phyloP scores from a whole-genome alignment of 1,140 invertebrate species.

The Euglossa dilemma region DNA sequence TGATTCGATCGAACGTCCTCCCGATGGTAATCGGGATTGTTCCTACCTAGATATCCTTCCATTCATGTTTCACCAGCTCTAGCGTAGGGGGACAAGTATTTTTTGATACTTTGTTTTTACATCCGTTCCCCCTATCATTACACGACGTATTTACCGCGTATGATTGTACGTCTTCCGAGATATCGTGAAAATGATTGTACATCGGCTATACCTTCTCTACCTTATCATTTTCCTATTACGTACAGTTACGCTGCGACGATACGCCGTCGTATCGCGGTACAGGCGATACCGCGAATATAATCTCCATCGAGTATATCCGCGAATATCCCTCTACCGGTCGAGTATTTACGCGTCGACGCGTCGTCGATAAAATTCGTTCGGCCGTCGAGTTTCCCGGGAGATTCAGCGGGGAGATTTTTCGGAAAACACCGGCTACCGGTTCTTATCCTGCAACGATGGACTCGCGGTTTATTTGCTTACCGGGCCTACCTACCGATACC shows the following conservation, averaged over 20 bases:
- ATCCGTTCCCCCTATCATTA: neutral
- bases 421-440: too few relatives aligned
- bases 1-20: neutral
- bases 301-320: neutral
- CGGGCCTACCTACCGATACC: neutral
- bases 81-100: neutral
- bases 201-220: slow-evolving; percentile 10
- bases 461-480: neutral
- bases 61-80: too few relatives aligned
- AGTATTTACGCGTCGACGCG: neutral
- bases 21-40: neutral
- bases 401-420: neutral
- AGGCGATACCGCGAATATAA: neutral
- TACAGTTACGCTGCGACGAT: neutral
- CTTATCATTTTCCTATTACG: slow-evolving; percentile 34
- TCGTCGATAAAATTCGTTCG: neutral
- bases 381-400: too few relatives aligned
- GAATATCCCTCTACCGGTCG: neutral
- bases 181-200: slow-evolving; percentile 12
- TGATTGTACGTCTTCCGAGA: neutral
- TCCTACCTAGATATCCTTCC: too few relatives aligned
- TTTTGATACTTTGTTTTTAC: neutral
- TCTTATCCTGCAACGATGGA: neutral
- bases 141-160: neutral
- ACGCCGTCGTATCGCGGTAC: neutral